Evolutionary conservation across 2,113 vertebrate species (phyloP), one percentile per base, ranked within the genome.

Genomic region (Sapajus apella): DNA sequence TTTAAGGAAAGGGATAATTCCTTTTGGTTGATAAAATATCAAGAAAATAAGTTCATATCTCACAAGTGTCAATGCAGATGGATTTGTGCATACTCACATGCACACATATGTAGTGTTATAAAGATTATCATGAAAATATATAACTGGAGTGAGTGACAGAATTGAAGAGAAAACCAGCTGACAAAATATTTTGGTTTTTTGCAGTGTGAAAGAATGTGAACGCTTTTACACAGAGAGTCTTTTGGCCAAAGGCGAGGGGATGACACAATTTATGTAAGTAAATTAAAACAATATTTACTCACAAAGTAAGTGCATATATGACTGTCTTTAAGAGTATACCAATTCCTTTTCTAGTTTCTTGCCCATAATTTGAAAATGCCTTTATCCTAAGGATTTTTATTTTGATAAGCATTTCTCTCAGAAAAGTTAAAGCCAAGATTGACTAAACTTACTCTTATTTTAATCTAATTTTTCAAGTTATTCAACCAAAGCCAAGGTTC

Each of bases 381-480:
- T 92, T 92, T 68, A 85, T n/a, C 47, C 86, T 50, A 50, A 92
- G 23, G 37, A 97, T 17, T 81, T 72, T 97, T 58, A 89, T 95
- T 97, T 92, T 97, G 35, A 72, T 96, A 96, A 97, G 16, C 40
- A 90, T 50, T 52, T 97, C 61, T 82, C 10, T 94, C 50, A 86
- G 81, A 94, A 97, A 89, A n/a, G 94, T 94, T 95, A 94, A 97
- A 98, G 87, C 23, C 96, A 98, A 95, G 56, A 97, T 87, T 97
- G 79, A 50, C 52, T 82, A 96, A 96, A 73, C 30, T 86, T 86
- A 84, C 16, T 23, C 52, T 97, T 95, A 94, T 90, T 97, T 98
- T 91, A 96, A 40, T 84, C 92, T 93, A 72, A 58, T 90, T 96
- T 98, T 97, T 95, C 80, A 82, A 66, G 72, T 97, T 93, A 58